A percentile compares a stretch with the other conserved stretches of the same genome.
phyloP scores from a whole-genome alignment of 2,797 vertebrate genomes.

The Myoxocephalus aenaeus region DNA sequence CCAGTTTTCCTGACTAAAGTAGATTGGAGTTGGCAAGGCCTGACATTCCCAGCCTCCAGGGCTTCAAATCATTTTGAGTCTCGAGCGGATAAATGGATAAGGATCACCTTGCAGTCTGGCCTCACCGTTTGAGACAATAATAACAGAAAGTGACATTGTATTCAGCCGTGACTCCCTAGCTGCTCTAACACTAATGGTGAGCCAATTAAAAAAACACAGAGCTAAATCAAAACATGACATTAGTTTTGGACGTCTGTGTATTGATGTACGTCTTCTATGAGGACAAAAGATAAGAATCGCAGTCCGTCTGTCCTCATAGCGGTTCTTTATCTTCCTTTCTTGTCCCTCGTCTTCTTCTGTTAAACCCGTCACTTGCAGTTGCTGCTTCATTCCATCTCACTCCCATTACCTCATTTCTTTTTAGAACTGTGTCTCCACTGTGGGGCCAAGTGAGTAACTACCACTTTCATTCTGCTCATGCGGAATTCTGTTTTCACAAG shows the following conservation, averaged over 20 bases:
- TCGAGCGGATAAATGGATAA: slow-evolving; percentile 1
- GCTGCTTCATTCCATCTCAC: slow-evolving; percentile 1
- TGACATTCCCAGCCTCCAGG: neutral
- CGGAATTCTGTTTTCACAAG: neutral
- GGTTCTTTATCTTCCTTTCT: neutral
- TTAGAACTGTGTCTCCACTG: neutral
- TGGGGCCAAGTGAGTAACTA: neutral
- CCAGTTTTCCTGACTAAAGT: neutral
- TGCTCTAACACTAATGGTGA: neutral
- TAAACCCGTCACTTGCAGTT: slow-evolving; percentile 9
- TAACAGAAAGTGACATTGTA: neutral
- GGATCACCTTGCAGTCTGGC: slow-evolving; percentile 14
- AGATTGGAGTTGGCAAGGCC: neutral
- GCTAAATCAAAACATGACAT: neutral
- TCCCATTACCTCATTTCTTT: neutral
- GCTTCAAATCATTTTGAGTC: slow-evolving; percentile 8
- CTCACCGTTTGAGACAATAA: neutral
- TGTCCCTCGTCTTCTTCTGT: neutral
- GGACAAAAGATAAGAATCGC: neutral
- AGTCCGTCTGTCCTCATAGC: neutral
- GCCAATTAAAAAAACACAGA: neutral
- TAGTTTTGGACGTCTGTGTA: neutral
- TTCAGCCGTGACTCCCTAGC: neutral
- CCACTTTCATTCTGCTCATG: neutral
- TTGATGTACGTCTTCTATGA: neutral